Base-by-base conservation (phyloP, 2,888 invertebrate species). In the Yponomeuta evonymella region DNA sequence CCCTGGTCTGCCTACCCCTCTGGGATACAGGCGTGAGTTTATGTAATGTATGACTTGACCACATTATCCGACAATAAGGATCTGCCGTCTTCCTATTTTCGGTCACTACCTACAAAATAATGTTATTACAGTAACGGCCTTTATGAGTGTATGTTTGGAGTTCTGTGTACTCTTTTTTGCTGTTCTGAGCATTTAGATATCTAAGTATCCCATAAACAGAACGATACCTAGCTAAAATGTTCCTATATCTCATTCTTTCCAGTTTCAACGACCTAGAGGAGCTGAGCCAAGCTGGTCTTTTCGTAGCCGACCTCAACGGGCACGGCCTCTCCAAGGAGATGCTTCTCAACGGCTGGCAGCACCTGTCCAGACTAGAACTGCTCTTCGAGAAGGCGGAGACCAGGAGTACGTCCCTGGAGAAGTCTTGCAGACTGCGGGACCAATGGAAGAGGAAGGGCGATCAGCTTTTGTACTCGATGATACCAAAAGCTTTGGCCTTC, bases 391-490 rank as follows among this genome's bases (percentile, higher is more conserved):
- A 95, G 72, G 97, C 96, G 0, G 97, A 97, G 79, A 95, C 94
- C 77, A 93, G 97, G 72, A 96, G 96, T 62, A 93, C 94, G 71
- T 96, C 97, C 72, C 87, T 98, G 73, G 96, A 97, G 79, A 95
- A 95, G 75, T 97, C 96, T 62, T 93, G 97, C 78, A 93, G 94
- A 70, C 89, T 97, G 30, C 89, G 96, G 23, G 97, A 97, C 80
- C 95, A 95, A 51, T 97, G 97, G 97, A 97, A 97, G 83, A 94
- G 95, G 72, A 94, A 96, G 75, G 96, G 97, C 0, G 97, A 98
- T 80, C 96, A 96, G 75, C 90, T 98, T 5, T 89, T 98, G 0
- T 98, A 98, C 81, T 97, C 98, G 0, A 98, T 98, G 98, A 97
- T 98, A 79, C 98, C 98, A 0, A 95, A 95, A 78, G 94, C 95